Evolutionary conservation across 37 sponge, comb jelly and placozoan species (phyloP), one percentile per base, ranked within the genome.

Genomic region (Dysidea cf. avara): DNA sequence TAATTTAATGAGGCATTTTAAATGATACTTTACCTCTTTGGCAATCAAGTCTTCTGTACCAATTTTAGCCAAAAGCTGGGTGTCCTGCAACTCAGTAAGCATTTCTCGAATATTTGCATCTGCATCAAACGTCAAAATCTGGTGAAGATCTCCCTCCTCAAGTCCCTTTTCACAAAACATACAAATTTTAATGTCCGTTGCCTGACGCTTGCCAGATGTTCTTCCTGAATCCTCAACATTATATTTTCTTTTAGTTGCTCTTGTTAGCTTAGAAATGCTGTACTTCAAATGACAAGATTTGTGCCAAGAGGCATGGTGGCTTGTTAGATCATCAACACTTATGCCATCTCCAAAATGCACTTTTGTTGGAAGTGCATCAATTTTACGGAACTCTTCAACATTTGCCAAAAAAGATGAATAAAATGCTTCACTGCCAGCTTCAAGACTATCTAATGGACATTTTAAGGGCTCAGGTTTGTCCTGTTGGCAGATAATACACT

Each of bases 201-300:
- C n/a, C n/a, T n/a, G n/a, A n/a, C n/a, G n/a, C n/a, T n/a, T n/a
- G n/a, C n/a, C n/a, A n/a, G n/a, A n/a, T n/a, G n/a, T n/a, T n/a
- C n/a, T n/a, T n/a, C n/a, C n/a, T n/a, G n/a, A n/a, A n/a, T n/a
- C n/a, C n/a, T n/a, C n/a, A n/a, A n/a, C n/a, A n/a, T n/a, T n/a
- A n/a, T n/a, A n/a, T n/a, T n/a, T n/a, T 35, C 48, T 53, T 40
- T 70, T 70, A 31, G 33, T 70, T 70, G 71, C 71, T 35, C 34
- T 1, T 51, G 53, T 29, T n/a, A 53, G 48, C 71, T 70, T 70
- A 70, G 22, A 48, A 53, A 34, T 50, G 33, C 34, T 68, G 30
- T 24, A 68, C 40, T 68, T 48, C 22, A 68, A 68, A 47, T 68
- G 69, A 68, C 69, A 46, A 26, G 69, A 68, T 68, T 68, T 68